A percentile compares a stretch with the other conserved stretches of the same genome.
These are phyloP conservation scores for Synergus laeviventris DNA, from an alignment of 2,888 invertebrate species.

Conservation along the genomic window DNA sequence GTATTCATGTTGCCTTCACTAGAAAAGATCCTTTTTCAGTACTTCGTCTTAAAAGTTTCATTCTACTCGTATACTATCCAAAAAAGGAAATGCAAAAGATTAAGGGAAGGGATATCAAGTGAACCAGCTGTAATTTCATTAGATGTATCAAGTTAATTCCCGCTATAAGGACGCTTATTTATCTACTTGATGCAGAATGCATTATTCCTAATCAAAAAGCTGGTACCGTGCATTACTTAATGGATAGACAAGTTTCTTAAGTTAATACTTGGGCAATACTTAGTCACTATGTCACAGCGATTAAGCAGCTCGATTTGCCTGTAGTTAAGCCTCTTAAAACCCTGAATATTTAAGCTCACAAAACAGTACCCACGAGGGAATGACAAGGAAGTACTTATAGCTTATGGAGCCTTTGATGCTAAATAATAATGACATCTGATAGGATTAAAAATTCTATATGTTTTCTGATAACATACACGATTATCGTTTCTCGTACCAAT, in stretches of 20 bases:
- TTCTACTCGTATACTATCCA: neutral
- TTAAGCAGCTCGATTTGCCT: conserved; percentile 11
- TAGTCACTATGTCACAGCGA: conserved; percentile 34
- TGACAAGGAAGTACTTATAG: conserved; percentile 17
- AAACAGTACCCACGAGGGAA: conserved; percentile 10
- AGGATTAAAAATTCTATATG: conserved; percentile 23
- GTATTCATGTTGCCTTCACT: neutral
- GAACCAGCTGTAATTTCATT: neutral
- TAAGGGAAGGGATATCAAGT: too few species aligned
- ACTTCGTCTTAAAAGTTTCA: neutral
- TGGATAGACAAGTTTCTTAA: conserved; percentile 12
- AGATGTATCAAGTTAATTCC: conserved; percentile 34
- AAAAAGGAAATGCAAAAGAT: too few species aligned
- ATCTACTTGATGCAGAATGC: neutral
- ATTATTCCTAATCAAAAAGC: conserved; percentile 22
- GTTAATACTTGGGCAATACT: conserved; percentile 32
- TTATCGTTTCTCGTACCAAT: neutral
- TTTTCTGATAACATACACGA: neutral
- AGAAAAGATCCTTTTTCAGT: neutral
- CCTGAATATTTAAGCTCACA: conserved; percentile 34
- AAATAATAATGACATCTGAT: conserved; percentile 2
- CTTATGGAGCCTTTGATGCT: neutral
- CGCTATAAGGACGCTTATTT: neutral
- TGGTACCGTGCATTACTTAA: conserved; percentile 9
- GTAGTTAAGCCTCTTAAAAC: conserved; percentile 27